Base-by-base conservation (phyloP, 2,888 invertebrate genomes). In the Eugnorisma glareosa region DNA sequence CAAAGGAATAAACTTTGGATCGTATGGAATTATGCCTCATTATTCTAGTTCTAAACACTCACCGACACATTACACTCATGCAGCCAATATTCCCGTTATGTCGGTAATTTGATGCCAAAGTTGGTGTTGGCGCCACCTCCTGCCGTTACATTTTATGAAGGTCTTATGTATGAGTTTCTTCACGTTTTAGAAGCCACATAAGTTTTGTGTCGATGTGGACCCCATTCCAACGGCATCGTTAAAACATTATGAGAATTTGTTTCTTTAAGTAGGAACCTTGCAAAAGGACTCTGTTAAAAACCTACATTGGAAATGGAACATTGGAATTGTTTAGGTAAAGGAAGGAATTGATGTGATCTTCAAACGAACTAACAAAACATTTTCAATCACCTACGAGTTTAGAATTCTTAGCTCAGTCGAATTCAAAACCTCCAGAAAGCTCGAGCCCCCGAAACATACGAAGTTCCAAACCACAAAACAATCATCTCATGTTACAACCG, bases 61-160 rank as follows among this genome's bases (percentile, higher is more conserved):
- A 45, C 31, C n/a, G 37, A 69, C 54, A 67, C 48, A 67, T 67
- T 54, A 75, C 35, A 70, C 64, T 75, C 66, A 75, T 61, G 40
- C 63, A 79, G 51, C 51, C 66, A 66, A 68, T 73, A 77, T 70
- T 76, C 28, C 79, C 85, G 80, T 67, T 86, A 84, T 66, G 84
- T 40, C 83, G 81, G 77, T 85, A 70, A 81, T 76, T 77, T 73
- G 78, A 81, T 83, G 73, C 83, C 83, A 79, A 78, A 73, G 59
- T 66, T 79, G 84, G 84, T 75, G 70, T 68, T 77, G 84, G 71
- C 78, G 82, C 73, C 77, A 82, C 82, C 76, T 79, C 71, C 80
- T 77, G 69, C 73, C 73, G 76, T 85, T 82, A 80, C 37, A 80
- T 84, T 86, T 87, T 80, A 87, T 84, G 72, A 82, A 67, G 28